A percentile compares a stretch with the other conserved stretches of the same genome.
Evolutionary conservation across 2,113 vertebrate genomes (phyloP).

Genomic region (Oxyura jamaicensis): DNA sequence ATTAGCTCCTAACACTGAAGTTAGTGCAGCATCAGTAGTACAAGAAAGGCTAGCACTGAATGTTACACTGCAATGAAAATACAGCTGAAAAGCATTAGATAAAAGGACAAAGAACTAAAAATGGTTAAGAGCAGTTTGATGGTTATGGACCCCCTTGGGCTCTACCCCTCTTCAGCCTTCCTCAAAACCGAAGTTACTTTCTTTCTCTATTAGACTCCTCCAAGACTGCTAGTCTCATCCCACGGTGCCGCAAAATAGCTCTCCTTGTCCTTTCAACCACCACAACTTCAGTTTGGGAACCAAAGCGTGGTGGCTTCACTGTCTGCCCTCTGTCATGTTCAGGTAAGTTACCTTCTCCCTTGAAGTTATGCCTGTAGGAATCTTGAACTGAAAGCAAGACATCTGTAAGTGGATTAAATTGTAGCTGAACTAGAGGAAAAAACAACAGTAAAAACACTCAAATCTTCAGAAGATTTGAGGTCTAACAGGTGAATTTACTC

Average conservation of each 20-base stretch:
- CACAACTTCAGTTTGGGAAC: not conserved
- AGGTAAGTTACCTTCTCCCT: not conserved
- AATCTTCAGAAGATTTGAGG: not conserved
- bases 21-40: not conserved
- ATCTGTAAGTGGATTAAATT: not conserved
- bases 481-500: not conserved
- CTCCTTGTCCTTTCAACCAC: not conserved
- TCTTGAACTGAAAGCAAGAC: not conserved
- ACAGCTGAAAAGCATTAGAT: not conserved
- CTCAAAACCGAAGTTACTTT: not conserved
- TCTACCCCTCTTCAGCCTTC: not conserved
- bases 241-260: not conserved
- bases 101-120: not conserved
- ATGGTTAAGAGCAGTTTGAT: not conserved
- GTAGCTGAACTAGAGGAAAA: not conserved
- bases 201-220: not conserved
- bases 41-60: not conserved
- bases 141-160: not conserved
- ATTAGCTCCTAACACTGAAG: not conserved
- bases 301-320: not conserved
- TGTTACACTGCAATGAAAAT: not conserved
- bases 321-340: not conserved
- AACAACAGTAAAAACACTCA: not conserved
- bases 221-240: not conserved
- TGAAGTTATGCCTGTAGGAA: not conserved